Evolutionary conservation across 35 echinoderm and acorn worm species (phyloP), one percentile per base, ranked within the genome.

Genomic region (Ptychodera flava): DNA sequence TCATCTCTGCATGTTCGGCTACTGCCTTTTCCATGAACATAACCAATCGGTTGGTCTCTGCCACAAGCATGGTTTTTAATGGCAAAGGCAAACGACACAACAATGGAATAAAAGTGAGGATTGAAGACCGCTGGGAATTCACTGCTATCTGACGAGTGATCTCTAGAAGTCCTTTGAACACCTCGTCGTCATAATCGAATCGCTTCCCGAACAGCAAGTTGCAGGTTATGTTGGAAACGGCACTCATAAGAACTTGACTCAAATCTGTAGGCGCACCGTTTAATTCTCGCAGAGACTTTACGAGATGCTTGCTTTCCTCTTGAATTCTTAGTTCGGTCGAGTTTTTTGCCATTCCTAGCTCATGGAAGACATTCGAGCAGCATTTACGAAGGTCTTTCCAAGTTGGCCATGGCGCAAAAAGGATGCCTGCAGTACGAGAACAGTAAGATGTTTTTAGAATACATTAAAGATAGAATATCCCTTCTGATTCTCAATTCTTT

Each of bases 141-240:
- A 64, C 6, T 12, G 45, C 6, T 22, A 64, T 12, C 6, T 64
- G 6, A 22, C 22, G 6, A 22, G 22, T 64, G 22, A 64, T 12
- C 45, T 6, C 45, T 22, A 64, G 45, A 6, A 87, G 85, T 33
- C 79, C 77, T 38, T 80, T 27, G 35, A 93, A 87, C 33, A 84
- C 83, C 33, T 78, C 0, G 76, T 94, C 92, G 15, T 84, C 16
- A 31, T 94, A 94, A 10, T 88, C 78, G 33, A 87, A 94, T 10
- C 92, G 52, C 30, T 90, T 75, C 34, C 92, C 92, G 36, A 90
- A 91, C 16, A 86, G 28, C 0, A 91, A n/a, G 52, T n/a, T 83
- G 78, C 38, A 87, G 2, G 36, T 81, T 0, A 91, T 35, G 76
- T 91, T 91, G 16, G 84, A 91, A 36, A 94, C 88, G 36, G 96